Conservation (phyloP, 2,113 vertebrate genomes). For the Hystrix brachyura region DNA sequence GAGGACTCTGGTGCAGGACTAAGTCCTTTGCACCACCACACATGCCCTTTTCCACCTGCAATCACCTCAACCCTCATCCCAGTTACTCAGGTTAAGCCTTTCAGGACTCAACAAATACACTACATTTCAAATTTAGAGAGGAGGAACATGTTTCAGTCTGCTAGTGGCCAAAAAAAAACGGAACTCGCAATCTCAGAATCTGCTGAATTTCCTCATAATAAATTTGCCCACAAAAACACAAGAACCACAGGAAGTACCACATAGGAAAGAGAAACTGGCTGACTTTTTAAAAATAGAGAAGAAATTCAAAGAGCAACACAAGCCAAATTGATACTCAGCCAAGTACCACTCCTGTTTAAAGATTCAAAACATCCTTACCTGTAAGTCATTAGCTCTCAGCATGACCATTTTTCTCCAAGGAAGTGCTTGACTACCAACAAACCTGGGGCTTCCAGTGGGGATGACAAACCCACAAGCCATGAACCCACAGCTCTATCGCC, state of each 20-base stretch:
- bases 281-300: slow-evolving; percentile 57
- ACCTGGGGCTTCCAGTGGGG: background rate
- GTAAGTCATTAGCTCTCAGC: slow-evolving; percentile 32
- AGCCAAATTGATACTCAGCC: slow-evolving; percentile 29
- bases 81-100: background rate
- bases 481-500: background rate
- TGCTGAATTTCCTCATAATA: slow-evolving; percentile 66
- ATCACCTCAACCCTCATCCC: background rate
- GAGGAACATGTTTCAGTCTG: background rate
- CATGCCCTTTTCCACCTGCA: background rate
- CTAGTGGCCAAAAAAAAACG: background rate
- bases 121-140: background rate
- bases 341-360: slow-evolving; percentile 58
- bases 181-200: slow-evolving; percentile 54
- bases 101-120: slow-evolving; percentile 2
- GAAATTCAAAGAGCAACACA: slow-evolving; percentile 52
- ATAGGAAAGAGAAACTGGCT: slow-evolving; percentile 25
- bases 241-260: slow-evolving; percentile 60
- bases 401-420: background rate
- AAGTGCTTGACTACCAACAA: background rate
- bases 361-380: slow-evolving; percentile 56
- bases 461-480: background rate
- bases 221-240: slow-evolving; percentile 58
- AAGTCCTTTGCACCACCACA: background rate
- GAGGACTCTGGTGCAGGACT: no score